These are phyloP conservation scores for Muntiacus reevesi DNA, from an alignment of 2,113 vertebrate genomes.

Conservation along the genomic window DNA sequence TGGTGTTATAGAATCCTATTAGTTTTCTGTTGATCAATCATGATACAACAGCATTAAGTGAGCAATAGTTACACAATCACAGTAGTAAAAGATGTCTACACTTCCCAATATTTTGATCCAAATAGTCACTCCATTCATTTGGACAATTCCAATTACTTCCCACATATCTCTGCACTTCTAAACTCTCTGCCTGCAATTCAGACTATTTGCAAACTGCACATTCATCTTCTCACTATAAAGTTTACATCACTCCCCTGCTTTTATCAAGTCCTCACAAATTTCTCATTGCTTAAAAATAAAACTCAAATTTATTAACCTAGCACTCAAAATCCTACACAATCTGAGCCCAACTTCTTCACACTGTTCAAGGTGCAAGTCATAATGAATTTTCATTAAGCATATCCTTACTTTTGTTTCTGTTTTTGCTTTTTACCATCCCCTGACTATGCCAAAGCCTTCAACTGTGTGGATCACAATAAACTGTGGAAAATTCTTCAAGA, in stretches of 20 bases:
- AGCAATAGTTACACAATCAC: background rate
- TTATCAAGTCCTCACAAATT: background rate
- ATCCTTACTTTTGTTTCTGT: background rate
- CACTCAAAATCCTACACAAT: background rate
- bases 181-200: background rate
- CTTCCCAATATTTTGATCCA: background rate
- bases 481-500: background rate
- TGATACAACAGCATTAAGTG: background rate
- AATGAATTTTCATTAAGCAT: background rate
- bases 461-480: background rate
- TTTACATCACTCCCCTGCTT: background rate
- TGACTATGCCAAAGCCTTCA: background rate
- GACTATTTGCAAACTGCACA: background rate
- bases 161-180: background rate
- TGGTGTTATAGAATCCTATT: background rate
- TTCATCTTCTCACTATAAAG: background rate
- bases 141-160: background rate
- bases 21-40: background rate
- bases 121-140: background rate
- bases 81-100: background rate
- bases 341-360: background rate
- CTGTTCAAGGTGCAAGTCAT: background rate
- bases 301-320: background rate
- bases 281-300: background rate
- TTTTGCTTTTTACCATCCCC: background rate